Percentiles rank a stretch among this genome's conserved stretches.
Conservation (phyloP, 2,797 vertebrate species). For the Phalloptychus januarius region DNA sequence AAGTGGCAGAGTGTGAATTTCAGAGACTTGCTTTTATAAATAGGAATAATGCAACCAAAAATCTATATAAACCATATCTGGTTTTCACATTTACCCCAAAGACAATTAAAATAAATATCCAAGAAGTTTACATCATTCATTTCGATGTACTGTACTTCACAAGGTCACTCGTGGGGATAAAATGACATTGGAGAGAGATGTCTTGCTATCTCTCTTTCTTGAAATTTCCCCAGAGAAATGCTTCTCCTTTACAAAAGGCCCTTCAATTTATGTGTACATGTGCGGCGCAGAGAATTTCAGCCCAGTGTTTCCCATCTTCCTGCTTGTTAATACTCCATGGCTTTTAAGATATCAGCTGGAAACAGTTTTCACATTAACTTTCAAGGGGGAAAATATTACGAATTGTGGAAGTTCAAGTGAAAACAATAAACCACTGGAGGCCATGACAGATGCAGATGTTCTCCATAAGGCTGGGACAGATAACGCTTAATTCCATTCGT, state of each 20-base stretch:
- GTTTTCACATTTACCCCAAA: background rate
- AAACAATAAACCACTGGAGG: constrained; percentile 42
- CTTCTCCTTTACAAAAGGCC: constrained; percentile 54
- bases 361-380: constrained; percentile 26
- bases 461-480: constrained; percentile 45
- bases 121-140: constrained; percentile 8
- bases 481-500: constrained; percentile 53
- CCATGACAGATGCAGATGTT: constrained; percentile 50
- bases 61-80: background rate
- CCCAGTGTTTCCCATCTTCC: constrained; percentile 19
- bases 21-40: background rate
- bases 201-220: constrained; percentile 44
- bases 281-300: constrained; percentile 18
- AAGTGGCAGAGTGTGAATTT: background rate
- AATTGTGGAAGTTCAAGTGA: constrained; percentile 42
- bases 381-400: constrained; percentile 10
- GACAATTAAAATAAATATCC: background rate
- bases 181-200: constrained; percentile 43
- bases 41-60: background rate
- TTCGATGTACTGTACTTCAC: constrained; percentile 24
- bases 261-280: constrained; percentile 41
- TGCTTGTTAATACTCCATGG: constrained; percentile 14
- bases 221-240: constrained; percentile 67
- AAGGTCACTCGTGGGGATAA: constrained; percentile 36
- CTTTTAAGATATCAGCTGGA: constrained; percentile 14